A percentile compares a stretch with the other conserved stretches of the same genome.
These are phyloP conservation scores for Dipodomys stephensi DNA, from an alignment of 2,113 vertebrate genomes.

Conservation along the genomic window DNA sequence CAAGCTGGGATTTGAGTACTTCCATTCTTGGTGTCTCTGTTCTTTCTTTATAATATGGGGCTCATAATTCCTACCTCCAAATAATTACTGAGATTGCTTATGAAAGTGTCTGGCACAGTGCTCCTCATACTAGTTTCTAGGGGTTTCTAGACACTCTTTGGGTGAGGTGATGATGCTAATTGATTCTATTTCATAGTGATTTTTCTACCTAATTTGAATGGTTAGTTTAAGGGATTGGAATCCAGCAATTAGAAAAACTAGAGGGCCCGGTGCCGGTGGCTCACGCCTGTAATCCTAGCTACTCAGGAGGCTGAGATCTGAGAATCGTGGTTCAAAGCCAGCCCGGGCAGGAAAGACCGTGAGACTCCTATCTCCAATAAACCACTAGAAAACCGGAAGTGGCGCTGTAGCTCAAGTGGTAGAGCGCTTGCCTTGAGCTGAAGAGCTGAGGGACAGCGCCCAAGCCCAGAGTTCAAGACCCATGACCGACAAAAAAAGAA, in stretches of 20 bases:
- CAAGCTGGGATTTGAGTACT: constrained; percentile 12
- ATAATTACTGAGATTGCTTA: constrained; percentile 34
- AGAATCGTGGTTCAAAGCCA: too few relatives aligned
- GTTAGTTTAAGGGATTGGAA: constrained; percentile 46
- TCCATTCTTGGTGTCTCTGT: neutral
- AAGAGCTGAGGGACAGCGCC: too few relatives aligned
- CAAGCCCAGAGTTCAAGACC: too few relatives aligned
- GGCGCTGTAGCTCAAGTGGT: too few relatives aligned
- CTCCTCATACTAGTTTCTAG: neutral
- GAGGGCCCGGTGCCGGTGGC: neutral
- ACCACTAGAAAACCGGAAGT: too few relatives aligned
- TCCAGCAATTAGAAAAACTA: constrained; percentile 51
- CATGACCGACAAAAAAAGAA: neutral
- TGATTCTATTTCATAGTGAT: constrained; percentile 53
- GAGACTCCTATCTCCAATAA: too few relatives aligned
- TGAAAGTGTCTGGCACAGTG: constrained; percentile 29
- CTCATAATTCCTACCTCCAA: constrained; percentile 21
- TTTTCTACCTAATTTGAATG: constrained; percentile 59
- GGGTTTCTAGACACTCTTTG: constrained; percentile 41
- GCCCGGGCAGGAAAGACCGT: too few relatives aligned
- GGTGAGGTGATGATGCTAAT: constrained; percentile 42
- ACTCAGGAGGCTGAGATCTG: too few relatives aligned
- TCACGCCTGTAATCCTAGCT: too few relatives aligned
- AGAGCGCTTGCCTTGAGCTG: too few relatives aligned
- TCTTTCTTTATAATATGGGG: constrained; percentile 59